A percentile compares a stretch with the other conserved stretches of the same genome.
Conservation (phyloP, 2,797 vertebrate species). For the Enteromius treurensis region DNA sequence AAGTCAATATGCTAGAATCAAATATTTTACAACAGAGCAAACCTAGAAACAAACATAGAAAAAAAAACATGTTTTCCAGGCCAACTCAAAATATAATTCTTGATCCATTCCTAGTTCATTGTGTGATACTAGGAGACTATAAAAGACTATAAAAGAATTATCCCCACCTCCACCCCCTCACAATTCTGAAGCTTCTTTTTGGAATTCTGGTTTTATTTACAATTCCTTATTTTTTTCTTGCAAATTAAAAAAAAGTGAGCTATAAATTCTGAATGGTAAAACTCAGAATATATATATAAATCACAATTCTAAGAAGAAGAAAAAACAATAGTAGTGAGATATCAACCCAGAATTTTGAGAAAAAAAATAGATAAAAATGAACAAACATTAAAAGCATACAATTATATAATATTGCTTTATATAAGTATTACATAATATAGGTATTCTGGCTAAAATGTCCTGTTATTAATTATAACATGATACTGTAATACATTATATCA, state of each 20-base stretch:
- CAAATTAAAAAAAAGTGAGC: background rate
- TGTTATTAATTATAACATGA: background rate
- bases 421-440: background rate
- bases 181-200: background rate
- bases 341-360: background rate
- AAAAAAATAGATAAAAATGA: background rate
- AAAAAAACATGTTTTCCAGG: background rate
- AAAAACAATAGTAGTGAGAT: background rate
- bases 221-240: background rate
- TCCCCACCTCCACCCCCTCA: background rate
- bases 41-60: background rate
- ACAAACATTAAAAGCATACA: background rate
- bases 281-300: background rate
- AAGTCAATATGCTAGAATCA: background rate
- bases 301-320: background rate
- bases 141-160: background rate
- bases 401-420: background rate
- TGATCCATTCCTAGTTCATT: background rate
- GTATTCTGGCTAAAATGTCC: background rate
- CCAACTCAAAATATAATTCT: background rate
- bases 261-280: background rate
- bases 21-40: background rate
- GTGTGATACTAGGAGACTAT: background rate
- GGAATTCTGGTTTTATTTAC: background rate
- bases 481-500: background rate